A percentile compares a stretch with the other conserved stretches of the same genome.
Conservation (phyloP, 23 tunicate genomes). For the Trididemnum nubilum region DNA sequence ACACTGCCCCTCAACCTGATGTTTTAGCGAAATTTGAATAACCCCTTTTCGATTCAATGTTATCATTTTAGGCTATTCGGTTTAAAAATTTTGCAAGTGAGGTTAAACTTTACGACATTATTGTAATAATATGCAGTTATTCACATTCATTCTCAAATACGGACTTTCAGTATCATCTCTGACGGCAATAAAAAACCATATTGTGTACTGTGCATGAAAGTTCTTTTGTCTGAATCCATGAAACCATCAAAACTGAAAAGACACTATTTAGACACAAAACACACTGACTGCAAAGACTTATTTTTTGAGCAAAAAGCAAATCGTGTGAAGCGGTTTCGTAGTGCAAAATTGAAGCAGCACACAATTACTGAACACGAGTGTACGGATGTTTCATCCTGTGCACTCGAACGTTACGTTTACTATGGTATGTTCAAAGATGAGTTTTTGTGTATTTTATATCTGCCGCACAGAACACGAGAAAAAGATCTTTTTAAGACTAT, state of each 20-base stretch:
- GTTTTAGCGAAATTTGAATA: too few species aligned
- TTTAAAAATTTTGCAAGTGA: not conserved
- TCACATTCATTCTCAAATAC: not conserved
- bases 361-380: not conserved
- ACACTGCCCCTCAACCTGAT: too few species aligned
- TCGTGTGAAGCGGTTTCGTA: not conserved
- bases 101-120: not conserved
- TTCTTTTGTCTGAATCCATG: not conserved
- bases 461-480: not conserved
- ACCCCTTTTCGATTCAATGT: not conserved
- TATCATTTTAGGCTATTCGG: not conserved
- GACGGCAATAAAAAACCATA: too few species aligned
- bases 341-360: not conserved
- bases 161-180: not conserved
- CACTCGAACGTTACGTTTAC: not conserved
- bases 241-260: not conserved
- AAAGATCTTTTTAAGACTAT: not conserved
- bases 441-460: not conserved
- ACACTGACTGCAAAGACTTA: not conserved
- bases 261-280: not conserved
- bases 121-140: not conserved
- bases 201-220: not conserved
- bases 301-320: not conserved
- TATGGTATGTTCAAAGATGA: not conserved
- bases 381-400: not conserved